phyloP scores from a whole-genome alignment of 1,140 invertebrate species.

The Lordiphosa mommai region DNA sequence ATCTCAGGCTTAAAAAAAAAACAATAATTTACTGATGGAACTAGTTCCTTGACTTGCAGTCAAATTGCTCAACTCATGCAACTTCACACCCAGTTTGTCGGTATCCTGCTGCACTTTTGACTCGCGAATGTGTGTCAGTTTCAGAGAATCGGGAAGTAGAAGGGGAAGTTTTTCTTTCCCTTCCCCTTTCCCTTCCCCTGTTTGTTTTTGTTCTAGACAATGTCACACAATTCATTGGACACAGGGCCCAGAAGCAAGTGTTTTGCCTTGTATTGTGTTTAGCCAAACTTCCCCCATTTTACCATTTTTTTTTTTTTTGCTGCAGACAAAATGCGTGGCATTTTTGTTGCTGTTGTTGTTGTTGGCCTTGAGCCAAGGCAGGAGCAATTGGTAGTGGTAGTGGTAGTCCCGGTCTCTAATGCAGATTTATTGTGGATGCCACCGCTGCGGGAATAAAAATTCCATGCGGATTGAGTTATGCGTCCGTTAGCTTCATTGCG shows the following conservation, averaged over 20 bases:
- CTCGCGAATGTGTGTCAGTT: constrained; percentile 34
- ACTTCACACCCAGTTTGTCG: constrained; percentile 4
- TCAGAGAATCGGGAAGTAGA: background rate
- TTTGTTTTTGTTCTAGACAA: constrained; percentile 35
- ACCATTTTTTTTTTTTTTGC: constrained; percentile 12
- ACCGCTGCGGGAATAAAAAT: constrained; percentile 76
- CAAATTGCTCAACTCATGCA: background rate
- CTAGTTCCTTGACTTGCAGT: constrained; percentile 1
- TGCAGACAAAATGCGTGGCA: constrained; percentile 52
- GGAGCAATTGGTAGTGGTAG: constrained; percentile 3
- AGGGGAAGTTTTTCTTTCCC: background rate
- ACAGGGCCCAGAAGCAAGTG: constrained; percentile 27
- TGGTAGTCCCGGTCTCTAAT: constrained; percentile 40
- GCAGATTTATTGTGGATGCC: constrained; percentile 76
- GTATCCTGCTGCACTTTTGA: constrained; percentile 29
- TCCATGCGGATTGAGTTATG: constrained; percentile 77
- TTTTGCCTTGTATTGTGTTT: constrained; percentile 46
- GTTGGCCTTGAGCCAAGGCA: constrained; percentile 51
- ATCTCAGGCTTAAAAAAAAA: too few species aligned
- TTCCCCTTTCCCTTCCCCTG: background rate
- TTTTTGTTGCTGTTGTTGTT: constrained; percentile 17
- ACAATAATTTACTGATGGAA: constrained; percentile 1
- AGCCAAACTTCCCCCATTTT: constrained; percentile 6
- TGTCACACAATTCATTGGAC: constrained; percentile 34
- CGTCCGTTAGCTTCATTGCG: constrained; percentile 70